These are phyloP conservation scores for Lasioglossum lativentre DNA, from an alignment of 2,888 invertebrate genomes.

Conservation along the genomic window DNA sequence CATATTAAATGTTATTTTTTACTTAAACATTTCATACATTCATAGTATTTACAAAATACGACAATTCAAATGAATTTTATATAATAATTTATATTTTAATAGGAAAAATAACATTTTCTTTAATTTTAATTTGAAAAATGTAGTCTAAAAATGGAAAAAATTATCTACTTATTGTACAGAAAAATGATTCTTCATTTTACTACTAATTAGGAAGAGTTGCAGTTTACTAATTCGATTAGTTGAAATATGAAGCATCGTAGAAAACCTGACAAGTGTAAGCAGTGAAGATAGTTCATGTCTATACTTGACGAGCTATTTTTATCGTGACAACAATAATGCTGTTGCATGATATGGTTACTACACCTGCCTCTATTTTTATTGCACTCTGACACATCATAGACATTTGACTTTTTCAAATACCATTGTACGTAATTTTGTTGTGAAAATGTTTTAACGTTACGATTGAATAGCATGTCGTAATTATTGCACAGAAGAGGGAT, in stretches of 20 bases:
- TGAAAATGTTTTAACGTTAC: not conserved
- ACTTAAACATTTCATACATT: too few relatives aligned
- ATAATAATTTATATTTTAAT: not conserved
- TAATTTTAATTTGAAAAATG: not conserved
- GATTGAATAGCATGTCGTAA: too few relatives aligned
- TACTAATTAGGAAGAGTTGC: not conserved
- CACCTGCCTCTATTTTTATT: slow-evolving; percentile 33
- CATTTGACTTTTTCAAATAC: not conserved
- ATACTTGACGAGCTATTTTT: slow-evolving; percentile 27
- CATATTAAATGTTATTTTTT: too few relatives aligned
- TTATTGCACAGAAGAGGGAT: too few relatives aligned
- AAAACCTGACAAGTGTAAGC: not conserved
- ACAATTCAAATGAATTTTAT: too few relatives aligned
- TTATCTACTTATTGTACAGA: not conserved
- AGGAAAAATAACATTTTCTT: not conserved
- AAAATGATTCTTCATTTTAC: not conserved
- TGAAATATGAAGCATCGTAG: not conserved
- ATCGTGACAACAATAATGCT: slow-evolving; percentile 6
- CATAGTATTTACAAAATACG: too few relatives aligned
- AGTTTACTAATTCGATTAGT: not conserved
- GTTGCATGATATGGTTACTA: slow-evolving; percentile 11
- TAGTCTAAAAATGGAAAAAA: too few relatives aligned
- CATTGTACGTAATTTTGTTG: not conserved
- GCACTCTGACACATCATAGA: not conserved
- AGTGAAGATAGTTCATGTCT: not conserved